Evolutionary conservation across 2,113 vertebrate species (phyloP).

Genomic region (Alexandromys fortis): DNA sequence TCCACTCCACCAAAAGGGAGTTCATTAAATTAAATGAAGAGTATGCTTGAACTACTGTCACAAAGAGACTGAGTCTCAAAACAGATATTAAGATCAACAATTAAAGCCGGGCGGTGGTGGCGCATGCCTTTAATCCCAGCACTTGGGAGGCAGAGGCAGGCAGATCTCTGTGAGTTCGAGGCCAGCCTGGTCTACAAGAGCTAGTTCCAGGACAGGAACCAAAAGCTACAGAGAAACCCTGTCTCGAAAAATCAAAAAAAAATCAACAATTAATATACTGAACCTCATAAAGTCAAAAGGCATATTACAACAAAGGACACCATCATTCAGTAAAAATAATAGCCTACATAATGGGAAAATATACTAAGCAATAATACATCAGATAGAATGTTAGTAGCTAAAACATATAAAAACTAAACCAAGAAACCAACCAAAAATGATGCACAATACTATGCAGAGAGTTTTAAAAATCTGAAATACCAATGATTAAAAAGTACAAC

Average conservation of each 20-base stretch:
- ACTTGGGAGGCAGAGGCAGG: too few relatives aligned
- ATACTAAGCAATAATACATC: background rate
- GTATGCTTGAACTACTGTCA: background rate
- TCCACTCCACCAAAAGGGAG: background rate
- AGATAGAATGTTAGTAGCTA: background rate
- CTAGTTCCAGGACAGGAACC: too few relatives aligned
- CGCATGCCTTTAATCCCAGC: too few relatives aligned
- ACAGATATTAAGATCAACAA: background rate
- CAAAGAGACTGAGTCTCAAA: background rate
- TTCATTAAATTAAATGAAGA: background rate
- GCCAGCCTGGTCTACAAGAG: too few relatives aligned
- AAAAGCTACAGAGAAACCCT: too few relatives aligned
- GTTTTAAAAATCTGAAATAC: background rate
- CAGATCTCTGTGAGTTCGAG: too few relatives aligned
- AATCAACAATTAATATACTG: background rate
- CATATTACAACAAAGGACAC: background rate
- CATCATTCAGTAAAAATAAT: background rate
- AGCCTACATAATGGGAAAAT: background rate
- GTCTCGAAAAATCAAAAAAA: too few relatives aligned
- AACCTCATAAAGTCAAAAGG: background rate
- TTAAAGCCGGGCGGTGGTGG: background rate
- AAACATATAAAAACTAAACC: background rate
- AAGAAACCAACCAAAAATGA: background rate
- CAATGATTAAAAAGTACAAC: background rate
- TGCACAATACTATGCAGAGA: background rate